Base-by-base conservation (phyloP, 2,888 invertebrate genomes). In the Cantharis flavilabris region DNA sequence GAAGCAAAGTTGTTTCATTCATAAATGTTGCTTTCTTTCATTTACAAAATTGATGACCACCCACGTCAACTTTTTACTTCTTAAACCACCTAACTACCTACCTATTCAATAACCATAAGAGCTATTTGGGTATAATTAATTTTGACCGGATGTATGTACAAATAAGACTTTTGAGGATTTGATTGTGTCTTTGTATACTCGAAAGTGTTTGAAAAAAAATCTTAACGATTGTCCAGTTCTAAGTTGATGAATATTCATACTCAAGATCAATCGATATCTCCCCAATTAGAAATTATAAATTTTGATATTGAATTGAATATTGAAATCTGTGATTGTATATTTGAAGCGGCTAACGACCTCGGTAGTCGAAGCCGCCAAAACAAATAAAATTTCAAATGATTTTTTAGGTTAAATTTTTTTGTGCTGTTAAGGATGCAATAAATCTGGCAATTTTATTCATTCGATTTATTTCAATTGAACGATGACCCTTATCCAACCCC, bases 1-100 rank as follows among this genome's bases (percentile, higher is more conserved):
- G 65, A 76, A 62, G 76, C 70, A 30, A 72, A 70, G 70, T 49
- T 70, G 67, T 70, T 78, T 78, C 78, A 78, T 78, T 78, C 78
- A 78, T 75, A 23, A 75, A 33, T 23, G 67, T 75, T 77, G 64
- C 65, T 77, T 69, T n/a, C 74, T 73, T 72, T 62, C 70, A 72
- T 76, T 76, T 72, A 72, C 72, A 70, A 75, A 69, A 30, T 70
- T 20, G 62, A 73, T 69, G 77, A n/a, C 77, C 77, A 77, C 77
- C 77, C 77, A 77, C 77, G 72, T 64, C 18, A 62, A 67, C 33
- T 18, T 74, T 75, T 74, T 73, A 69, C 63, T 28, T n/a, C 18
- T 67, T n/a, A 23, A 71, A 73, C 26, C 64, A 20, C 28, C 70
- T 73, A 69, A 73, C 49, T 69, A 62, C 20, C 73, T n/a, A 28